These are phyloP conservation scores for Polyodon spathula DNA, from an alignment of 2,113 vertebrate species.

Conservation along the genomic window DNA sequence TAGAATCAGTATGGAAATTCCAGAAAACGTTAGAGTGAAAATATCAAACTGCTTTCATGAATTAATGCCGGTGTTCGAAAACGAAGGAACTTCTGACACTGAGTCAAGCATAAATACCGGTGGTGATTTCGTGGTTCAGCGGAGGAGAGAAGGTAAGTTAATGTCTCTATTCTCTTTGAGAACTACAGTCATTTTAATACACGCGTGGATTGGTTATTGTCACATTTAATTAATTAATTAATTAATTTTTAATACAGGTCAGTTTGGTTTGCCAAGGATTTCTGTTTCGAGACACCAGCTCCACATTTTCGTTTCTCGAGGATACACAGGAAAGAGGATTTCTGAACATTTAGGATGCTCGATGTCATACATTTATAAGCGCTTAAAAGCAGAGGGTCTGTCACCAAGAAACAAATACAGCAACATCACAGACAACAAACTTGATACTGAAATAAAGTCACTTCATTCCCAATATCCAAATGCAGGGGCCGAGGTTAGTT, in stretches of 20 bases:
- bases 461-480: background rate
- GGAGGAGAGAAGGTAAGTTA: too few species aligned
- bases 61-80: too few species aligned
- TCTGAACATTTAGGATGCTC: background rate
- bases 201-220: too few species aligned
- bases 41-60: too few species aligned
- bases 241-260: background rate
- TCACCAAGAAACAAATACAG: background rate
- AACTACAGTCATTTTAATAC: too few species aligned
- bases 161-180: too few species aligned
- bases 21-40: too few species aligned
- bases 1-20: too few species aligned
- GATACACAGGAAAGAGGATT: slow-evolving; percentile 1
- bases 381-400: background rate
- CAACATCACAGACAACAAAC: background rate
- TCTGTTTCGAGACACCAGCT: background rate
- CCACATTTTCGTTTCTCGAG: background rate
- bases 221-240: too few species aligned
- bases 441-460: background rate
- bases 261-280: background rate
- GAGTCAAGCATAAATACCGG: too few species aligned
- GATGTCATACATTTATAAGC: background rate
- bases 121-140: too few species aligned
- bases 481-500: background rate
- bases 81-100: too few species aligned